These are phyloP conservation scores for Amazona guildingii DNA, from an alignment of 2,113 vertebrate genomes.

Conservation along the genomic window DNA sequence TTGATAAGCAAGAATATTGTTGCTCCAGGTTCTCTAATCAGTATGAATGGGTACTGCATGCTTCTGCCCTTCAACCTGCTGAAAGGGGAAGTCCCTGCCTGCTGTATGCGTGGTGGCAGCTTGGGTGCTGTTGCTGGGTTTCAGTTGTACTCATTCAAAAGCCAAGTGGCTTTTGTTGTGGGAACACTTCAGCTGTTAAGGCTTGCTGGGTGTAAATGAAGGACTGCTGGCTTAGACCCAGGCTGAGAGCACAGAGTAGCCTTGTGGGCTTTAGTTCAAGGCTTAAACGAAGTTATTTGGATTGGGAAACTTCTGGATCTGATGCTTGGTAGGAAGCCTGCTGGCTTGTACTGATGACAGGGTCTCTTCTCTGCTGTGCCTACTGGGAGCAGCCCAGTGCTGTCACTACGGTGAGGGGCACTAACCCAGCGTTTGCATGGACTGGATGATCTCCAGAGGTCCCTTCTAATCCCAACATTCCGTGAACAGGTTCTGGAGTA, in stretches of 20 bases:
- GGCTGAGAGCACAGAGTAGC: not conserved
- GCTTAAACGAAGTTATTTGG: not conserved
- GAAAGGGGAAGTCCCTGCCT: not conserved
- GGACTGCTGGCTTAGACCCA: not conserved
- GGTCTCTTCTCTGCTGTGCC: not conserved
- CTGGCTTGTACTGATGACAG: rapidly evolving
- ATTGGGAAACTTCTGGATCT: not conserved
- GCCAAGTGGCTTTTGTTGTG: not conserved
- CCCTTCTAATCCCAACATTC: not conserved
- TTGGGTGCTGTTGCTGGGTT: not conserved
- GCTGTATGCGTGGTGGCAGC: not conserved
- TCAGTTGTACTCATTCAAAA: not conserved
- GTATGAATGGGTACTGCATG: not conserved
- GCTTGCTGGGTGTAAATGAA: not conserved
- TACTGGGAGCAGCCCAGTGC: not conserved
- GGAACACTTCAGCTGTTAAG: not conserved
- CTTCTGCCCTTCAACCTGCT: not conserved
- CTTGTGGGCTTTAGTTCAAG: not conserved
- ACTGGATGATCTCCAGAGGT: not conserved
- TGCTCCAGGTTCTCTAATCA: not conserved
- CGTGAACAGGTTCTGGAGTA: not conserved
- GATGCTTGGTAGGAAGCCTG: not conserved
- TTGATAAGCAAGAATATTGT: not conserved
- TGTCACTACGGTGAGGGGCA: not conserved
- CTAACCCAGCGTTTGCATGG: not conserved